Evolutionary conservation across 2,888 invertebrate species (phyloP).

Genomic region (Tetanocera ferruginea): DNA sequence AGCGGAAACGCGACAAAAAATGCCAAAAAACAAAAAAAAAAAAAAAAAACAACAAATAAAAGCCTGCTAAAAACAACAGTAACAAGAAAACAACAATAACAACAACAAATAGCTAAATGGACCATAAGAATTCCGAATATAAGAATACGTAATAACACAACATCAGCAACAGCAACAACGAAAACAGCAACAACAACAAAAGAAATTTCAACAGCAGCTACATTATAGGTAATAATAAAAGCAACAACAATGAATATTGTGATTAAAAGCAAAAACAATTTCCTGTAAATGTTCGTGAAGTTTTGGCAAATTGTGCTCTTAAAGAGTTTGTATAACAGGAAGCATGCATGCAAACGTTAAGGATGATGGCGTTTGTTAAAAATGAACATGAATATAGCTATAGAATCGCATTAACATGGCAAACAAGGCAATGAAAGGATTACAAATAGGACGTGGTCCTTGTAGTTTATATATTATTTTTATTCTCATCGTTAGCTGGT

Average conservation of each 20-base stretch:
- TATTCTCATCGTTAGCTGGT: too few species aligned
- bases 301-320: too few species aligned
- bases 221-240: conserved; percentile 60
- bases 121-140: not conserved
- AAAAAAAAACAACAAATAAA: not conserved
- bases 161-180: not conserved
- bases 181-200: conserved; percentile 25
- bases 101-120: conserved; percentile 12
- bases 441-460: too few species aligned
- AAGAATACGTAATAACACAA: not conserved
- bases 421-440: too few species aligned
- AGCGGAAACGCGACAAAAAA: not conserved
- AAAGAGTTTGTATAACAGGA: too few species aligned
- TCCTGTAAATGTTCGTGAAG: too few species aligned
- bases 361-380: too few species aligned
- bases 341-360: too few species aligned
- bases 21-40: not conserved
- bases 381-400: too few species aligned
- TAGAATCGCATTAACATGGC: too few species aligned
- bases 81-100: conserved; percentile 8
- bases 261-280: not conserved
- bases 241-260: conserved; percentile 42
- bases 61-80: not conserved
- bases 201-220: conserved; percentile 2
- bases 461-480: too few species aligned